Evolutionary conservation across 2,113 vertebrate genomes (phyloP), one percentile per base, ranked within the genome.

Genomic region (Ctenomys sociabilis): DNA sequence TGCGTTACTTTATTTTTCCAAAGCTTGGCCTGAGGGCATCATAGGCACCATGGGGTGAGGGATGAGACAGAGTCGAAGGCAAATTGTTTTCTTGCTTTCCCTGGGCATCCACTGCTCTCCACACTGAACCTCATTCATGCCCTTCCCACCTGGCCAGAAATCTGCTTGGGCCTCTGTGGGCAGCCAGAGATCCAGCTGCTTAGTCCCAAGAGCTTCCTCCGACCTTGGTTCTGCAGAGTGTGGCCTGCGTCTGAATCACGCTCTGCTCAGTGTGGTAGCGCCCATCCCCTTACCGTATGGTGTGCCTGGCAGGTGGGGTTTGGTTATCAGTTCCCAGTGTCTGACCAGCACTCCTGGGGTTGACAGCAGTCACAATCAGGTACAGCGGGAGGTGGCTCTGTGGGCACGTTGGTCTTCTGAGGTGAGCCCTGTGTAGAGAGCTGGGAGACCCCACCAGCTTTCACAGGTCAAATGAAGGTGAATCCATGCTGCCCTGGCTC

Each of bases 11-110:
- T 5, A 1, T 28, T 64, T 26, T 37, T 10, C 17, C 14, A 11
- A 61, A 14, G 0, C n/a, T 88, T 75, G 78, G 26, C 14, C 35
- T 16, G n/a, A 64, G 14, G 43, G 22, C 70, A 61, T 35, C 40
- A 3, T 32, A 17, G 13, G 45, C 0, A 3, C 35, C 80, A 0
- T 40, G 0, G n/a, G 17, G 26, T 30, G 0, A 77, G 43, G 24
- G 40, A 59, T 2, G 52, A 16, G 22, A 32, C 17, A 1, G 14
- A 0, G 17, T 84, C 22, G 22, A 17, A n/a, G 64, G 49, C 24
- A 40, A 12, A 4, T 35, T 2, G 37, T 13, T 30, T 28, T 87
- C n/a, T 1, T 21, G 26, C 10, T 4, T 66, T 63, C 3, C 10
- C 61, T 68, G 22, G 49, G 78, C 14, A 14, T 16, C 4, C 1